Conservation (phyloP, 2,888 invertebrate species). For the Ichneumoninae sp. region DNA sequence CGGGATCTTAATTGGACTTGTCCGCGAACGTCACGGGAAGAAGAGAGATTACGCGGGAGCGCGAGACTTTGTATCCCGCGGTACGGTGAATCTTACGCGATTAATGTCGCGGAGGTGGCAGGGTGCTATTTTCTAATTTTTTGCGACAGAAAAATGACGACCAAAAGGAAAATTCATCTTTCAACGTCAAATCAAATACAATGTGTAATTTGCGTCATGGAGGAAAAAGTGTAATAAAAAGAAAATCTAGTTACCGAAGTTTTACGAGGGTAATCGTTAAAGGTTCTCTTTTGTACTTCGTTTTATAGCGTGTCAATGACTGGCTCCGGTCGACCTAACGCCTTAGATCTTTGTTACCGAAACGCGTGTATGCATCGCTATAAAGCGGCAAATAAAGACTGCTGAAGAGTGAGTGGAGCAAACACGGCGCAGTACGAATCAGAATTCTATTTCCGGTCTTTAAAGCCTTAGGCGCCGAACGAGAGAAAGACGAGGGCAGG, state of each 20-base stretch:
- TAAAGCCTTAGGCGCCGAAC: constrained; percentile 12
- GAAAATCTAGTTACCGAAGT: too few species aligned
- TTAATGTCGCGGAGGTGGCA: constrained; percentile 14
- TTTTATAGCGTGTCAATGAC: neutral
- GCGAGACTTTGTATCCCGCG: constrained; percentile 6
- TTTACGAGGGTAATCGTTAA: too few species aligned
- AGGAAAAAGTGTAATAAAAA: neutral
- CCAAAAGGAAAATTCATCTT: neutral
- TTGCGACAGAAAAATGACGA: neutral
- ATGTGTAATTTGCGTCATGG: neutral
- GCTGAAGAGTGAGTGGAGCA: constrained; percentile 8
- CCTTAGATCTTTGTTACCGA: constrained; percentile 1
- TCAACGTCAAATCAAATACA: neutral
- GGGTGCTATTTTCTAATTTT: constrained; percentile 6
- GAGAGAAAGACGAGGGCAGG: constrained; percentile 27
- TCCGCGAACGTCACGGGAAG: constrained; percentile 59
- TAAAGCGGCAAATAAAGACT: constrained; percentile 21
- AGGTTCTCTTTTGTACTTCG: neutral
- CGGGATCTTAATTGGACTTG: constrained; percentile 68
- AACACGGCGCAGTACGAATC: constrained; percentile 47
- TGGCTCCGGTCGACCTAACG: neutral
- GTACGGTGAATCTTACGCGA: constrained; percentile 7
- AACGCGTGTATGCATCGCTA: neutral
- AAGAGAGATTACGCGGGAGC: constrained; percentile 33
- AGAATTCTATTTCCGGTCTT: constrained; percentile 69